These are phyloP conservation scores for Acrobasis suavella DNA, from an alignment of 2,888 invertebrate genomes.

Conservation along the genomic window DNA sequence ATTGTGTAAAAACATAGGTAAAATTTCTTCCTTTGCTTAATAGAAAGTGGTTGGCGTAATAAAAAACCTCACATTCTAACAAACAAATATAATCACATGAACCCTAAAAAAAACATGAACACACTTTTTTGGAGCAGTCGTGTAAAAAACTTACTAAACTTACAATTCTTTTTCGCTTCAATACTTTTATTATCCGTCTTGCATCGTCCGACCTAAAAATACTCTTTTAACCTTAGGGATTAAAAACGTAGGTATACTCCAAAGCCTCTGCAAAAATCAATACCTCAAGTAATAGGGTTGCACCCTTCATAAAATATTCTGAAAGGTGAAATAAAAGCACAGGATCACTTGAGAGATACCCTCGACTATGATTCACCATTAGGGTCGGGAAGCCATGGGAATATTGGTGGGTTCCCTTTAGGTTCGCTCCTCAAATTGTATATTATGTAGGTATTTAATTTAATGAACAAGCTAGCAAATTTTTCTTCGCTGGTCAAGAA, in stretches of 20 bases:
- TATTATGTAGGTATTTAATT: background rate
- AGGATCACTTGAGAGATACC: slow-evolving; percentile 25
- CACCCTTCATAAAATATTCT: slow-evolving; percentile 21
- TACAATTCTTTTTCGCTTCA: background rate
- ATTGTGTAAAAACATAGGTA: too few species aligned
- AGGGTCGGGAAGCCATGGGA: slow-evolving; percentile 43
- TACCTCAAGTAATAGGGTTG: slow-evolving; percentile 16
- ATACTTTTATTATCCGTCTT: background rate
- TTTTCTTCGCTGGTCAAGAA: too few species aligned
- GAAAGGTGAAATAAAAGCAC: slow-evolving; percentile 17
- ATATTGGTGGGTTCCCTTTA: slow-evolving; percentile 11
- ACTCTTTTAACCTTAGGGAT: slow-evolving; percentile 10
- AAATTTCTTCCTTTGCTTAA: too few species aligned
- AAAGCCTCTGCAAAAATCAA: slow-evolving; percentile 13
- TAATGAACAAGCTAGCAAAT: too few species aligned
- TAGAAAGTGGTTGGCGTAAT: too few species aligned
- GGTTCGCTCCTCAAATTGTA: background rate
- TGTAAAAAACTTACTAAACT: too few species aligned
- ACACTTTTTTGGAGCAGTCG: background rate
- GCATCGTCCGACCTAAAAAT: background rate
- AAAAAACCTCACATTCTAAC: too few species aligned
- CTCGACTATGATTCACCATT: slow-evolving; percentile 41
- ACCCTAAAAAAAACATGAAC: too few species aligned
- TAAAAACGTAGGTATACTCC: slow-evolving; percentile 7
- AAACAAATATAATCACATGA: too few species aligned